phyloP scores from a whole-genome alignment of 2,888 invertebrate genomes.

The Trypoxylon attenuatum region DNA sequence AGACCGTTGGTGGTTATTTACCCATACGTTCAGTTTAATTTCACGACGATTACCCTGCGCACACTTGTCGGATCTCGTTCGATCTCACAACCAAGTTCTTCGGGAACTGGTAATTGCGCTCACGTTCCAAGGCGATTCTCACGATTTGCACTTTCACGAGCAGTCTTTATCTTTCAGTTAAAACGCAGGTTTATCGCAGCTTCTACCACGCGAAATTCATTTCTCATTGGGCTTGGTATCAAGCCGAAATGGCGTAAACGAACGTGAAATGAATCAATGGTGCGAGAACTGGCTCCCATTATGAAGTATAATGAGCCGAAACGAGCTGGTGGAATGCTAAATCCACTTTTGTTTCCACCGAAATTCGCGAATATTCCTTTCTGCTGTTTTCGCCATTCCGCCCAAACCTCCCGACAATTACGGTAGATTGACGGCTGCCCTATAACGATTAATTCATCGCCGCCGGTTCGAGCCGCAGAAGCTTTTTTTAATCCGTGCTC shows the following conservation, averaged over 20 bases:
- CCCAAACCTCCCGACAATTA: background rate
- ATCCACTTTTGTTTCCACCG: conserved; percentile 17
- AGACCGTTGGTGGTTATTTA: too few species aligned
- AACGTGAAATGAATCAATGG: conserved; percentile 25
- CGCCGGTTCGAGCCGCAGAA: background rate
- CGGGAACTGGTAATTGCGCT: background rate
- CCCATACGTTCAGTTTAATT: too few species aligned
- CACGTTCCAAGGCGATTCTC: too few species aligned
- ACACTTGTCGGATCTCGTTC: too few species aligned
- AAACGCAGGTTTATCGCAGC: background rate
- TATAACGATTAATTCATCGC: conserved; percentile 21
- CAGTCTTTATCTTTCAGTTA: background rate
- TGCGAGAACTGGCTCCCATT: conserved; percentile 20
- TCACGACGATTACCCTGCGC: too few species aligned
- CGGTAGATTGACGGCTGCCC: background rate
- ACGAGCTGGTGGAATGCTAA: conserved; percentile 1
- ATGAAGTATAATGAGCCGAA: conserved; percentile 35
- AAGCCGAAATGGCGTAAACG: conserved; percentile 12
- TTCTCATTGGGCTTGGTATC: conserved; percentile 2
- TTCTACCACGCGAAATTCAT: background rate
- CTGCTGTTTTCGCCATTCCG: background rate
- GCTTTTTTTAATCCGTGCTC: too few species aligned
- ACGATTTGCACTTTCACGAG: too few species aligned
- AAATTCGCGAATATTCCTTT: conserved; percentile 1
- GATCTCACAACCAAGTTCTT: background rate